Evolutionary conservation across 2,113 vertebrate genomes (phyloP), one percentile per base, ranked within the genome.

Genomic region (Serilophus lunatus): DNA sequence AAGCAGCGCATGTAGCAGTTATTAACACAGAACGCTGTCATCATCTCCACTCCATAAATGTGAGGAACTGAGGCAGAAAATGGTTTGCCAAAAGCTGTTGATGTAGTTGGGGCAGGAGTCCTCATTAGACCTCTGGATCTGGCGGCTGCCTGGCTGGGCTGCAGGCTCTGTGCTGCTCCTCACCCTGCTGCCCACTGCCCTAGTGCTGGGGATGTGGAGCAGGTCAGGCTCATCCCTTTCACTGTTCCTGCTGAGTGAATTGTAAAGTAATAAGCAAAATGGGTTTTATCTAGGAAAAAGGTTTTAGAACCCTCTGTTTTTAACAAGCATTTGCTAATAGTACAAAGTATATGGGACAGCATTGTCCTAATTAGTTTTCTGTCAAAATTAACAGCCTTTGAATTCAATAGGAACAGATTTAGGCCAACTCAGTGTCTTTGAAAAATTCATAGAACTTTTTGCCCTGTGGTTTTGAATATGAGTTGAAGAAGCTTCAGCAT

Each of bases 1-100:
- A 80, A 94, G 22, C 64, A 56, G 35, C n/a, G 71, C 33, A 18
- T 70, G 2, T 49, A 64, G 36, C 38, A 81, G 69, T 77, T 86
- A 74, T 25, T 83, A 86, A 61, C 75, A 51, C 22, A 50, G 79
- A 93, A 59, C 1, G 1, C 80, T 88, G 76, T 74, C 82, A 77
- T 85, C 84, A 31, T 90, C 75, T 94, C 50, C 18, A 33, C 88
- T 86, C 77, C 44, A 83, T 63, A 83, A 95, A 81, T 68, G 82
- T 53, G 90, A 92, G 82, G 82, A 96, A 84, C 82, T 78, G 94
- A 96, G 93, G 92, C 93, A 96, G 94, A 95, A 96, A 94, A 92
- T 88, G 64, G 13, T 77, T 95, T 94, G 82, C 88, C 76, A 78
- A 84, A 86, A 92, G 86, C 88, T 95, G 53, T 83, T 90, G 90